Conservation (phyloP, 2,888 invertebrate genomes). For the Noctua janthe region DNA sequence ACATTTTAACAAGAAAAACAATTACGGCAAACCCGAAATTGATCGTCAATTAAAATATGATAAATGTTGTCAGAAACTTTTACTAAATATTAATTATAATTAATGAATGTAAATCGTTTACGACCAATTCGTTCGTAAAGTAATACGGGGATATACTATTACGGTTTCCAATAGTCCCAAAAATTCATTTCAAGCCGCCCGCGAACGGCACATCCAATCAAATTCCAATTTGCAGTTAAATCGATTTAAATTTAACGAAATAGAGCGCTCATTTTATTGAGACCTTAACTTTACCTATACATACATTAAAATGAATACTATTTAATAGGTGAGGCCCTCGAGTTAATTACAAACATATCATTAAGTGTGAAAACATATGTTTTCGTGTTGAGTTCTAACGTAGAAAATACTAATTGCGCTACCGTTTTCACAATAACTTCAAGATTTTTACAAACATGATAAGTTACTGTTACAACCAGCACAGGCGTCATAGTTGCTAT, state of each 20-base stretch:
- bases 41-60: constrained; percentile 45
- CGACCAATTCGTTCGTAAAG: constrained; percentile 27
- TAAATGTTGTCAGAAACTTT: constrained; percentile 21
- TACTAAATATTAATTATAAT: constrained; percentile 40
- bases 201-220: constrained; percentile 71
- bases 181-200: constrained; percentile 63
- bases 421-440: not conserved
- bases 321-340: not conserved
- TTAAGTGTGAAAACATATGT: constrained; percentile 1
- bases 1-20: not conserved
- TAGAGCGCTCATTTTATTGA: constrained; percentile 55
- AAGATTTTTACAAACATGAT: not conserved
- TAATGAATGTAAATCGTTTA: constrained; percentile 40
- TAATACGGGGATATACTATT: constrained; percentile 38
- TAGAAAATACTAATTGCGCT: constrained; percentile 9
- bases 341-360: constrained; percentile 22
- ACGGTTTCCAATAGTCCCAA: constrained; percentile 51
- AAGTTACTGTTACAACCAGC: not conserved
- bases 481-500: not conserved
- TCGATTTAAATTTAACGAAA: constrained; percentile 71
- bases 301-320: constrained; percentile 8
- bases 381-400: not conserved
- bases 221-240: constrained; percentile 75
- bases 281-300: constrained; percentile 28
- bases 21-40: constrained; percentile 32